Base-by-base conservation (phyloP, 2,113 vertebrate genomes). In the Aspidoscelis tigris region DNA sequence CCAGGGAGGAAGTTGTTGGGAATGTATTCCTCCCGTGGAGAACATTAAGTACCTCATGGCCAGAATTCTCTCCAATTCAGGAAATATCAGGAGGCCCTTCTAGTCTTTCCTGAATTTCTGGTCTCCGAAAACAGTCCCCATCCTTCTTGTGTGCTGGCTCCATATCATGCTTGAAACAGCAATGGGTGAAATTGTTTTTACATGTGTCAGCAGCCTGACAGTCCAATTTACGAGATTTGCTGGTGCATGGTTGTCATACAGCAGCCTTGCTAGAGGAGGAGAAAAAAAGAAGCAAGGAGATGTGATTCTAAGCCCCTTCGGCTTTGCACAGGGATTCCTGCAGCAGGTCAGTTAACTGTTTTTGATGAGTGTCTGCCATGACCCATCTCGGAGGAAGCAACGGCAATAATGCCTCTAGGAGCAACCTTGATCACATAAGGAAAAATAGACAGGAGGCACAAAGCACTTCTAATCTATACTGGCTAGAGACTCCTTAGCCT, bases 161-260 rank as follows among this genome's bases (percentile, higher is more conserved):
- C 73, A 7, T 73, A 70, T 66, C 83, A 78, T 41, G 44, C 58
- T 84, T 73, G 58, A 79, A 66, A 84, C 33, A 79, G 55, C 58
- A 72, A 41, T 53, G n/a, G 14, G 73, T 39, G 9, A 39, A 74
- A 65, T 74, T 79, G 44, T 73, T 79, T 73, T 47, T 53, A 79
- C 76, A 41, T 74, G 69, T 84, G 76, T 84, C 58, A 79, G 69
- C 69, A 73, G 21, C 76, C 83, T 84, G 83, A 84, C 76, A 73
- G 44, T 21, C 55, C 18, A n/a, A 84, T 79, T 84, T 84, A 73
- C 43, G 53, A 73, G 39, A 55, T 50, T 79, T 73, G 55, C 24
- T 39, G 70, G 61, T 50, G 41, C 44, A 26, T 39, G 14, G 22
- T 41, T 79, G 69, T 53, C 69, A 53, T 20, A 65, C 26, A 24